Evolutionary conservation across 30 jellyfish, hydroid and myxozoan genomes (phyloP).

Genomic region (Aurelia aurita complex sp. Pacific): DNA sequence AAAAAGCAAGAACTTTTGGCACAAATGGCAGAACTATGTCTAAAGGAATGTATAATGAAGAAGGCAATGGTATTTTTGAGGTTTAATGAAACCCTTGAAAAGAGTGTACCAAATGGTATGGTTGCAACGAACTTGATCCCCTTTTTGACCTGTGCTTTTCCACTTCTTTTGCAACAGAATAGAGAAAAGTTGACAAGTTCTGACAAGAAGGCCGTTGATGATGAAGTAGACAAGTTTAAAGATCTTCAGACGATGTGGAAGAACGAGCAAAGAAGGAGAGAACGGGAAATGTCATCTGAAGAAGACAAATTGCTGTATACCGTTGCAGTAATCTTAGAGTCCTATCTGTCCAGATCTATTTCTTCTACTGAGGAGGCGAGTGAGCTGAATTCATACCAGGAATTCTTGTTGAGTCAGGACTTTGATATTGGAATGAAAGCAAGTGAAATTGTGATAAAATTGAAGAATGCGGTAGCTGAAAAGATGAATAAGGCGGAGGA

Average conservation of each 20-base stretch:
- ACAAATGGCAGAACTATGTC: slow-evolving; percentile 26
- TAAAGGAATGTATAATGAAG: slow-evolving; percentile 45
- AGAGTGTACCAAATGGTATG: slow-evolving; percentile 50
- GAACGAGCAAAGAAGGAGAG: not conserved
- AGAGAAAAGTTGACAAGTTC: slow-evolving; percentile 15
- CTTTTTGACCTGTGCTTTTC: slow-evolving; percentile 83
- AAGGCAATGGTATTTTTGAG: slow-evolving; percentile 64
- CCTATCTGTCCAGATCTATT: not conserved
- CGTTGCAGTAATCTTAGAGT: not conserved
- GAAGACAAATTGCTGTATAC: slow-evolving; percentile 19
- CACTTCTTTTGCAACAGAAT: slow-evolving; percentile 77
- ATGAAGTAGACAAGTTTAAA: slow-evolving; percentile 19
- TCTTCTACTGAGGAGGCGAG: not conserved
- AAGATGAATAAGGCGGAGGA: not conserved
- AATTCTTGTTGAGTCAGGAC: not conserved
- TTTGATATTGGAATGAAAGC: slow-evolving; percentile 29
- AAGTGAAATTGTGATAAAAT: not conserved
- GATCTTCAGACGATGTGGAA: slow-evolving; percentile 18
- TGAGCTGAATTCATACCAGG: slow-evolving; percentile 10
- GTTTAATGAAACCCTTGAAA: slow-evolving; percentile 67
- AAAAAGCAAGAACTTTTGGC: not conserved
- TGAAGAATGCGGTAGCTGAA: not conserved
- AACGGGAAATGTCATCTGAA: not conserved
- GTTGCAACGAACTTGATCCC: slow-evolving; percentile 72
- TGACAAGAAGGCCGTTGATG: slow-evolving; percentile 4